Conservation (phyloP, 2,113 vertebrate genomes). For the Pterocles burchelli region DNA sequence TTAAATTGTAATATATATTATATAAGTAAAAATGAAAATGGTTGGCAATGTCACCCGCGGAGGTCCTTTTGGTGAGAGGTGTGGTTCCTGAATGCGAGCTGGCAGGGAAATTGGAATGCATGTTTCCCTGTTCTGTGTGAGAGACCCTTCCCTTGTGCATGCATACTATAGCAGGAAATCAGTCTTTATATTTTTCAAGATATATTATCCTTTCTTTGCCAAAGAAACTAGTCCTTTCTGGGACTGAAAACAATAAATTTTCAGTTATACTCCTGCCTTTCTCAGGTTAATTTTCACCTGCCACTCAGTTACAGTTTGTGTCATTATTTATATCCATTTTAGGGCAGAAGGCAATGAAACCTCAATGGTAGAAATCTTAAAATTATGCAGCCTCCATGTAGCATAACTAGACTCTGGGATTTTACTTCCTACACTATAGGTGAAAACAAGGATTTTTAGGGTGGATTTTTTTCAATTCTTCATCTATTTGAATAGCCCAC, state of each 20-base stretch:
- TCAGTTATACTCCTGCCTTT: not conserved
- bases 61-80: accelerated
- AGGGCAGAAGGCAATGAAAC: not conserved
- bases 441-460: not conserved
- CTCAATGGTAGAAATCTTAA: not conserved
- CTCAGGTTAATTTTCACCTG: not conserved
- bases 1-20: no score
- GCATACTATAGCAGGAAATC: not conserved
- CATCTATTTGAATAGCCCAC: not conserved
- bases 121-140: no score
- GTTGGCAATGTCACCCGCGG: constrained; percentile 22
- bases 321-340: not conserved
- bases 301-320: not conserved
- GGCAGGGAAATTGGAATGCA: no score
- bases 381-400: not conserved
- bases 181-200: no score
- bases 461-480: not conserved
- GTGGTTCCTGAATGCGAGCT: accelerated
- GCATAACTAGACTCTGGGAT: not conserved
- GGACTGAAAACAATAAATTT: accelerated
- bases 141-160: accelerated
- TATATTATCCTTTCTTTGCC: not conserved
- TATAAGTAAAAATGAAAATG: no score
- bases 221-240: not conserved
- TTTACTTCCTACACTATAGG: not conserved